Evolutionary conservation across 2,113 vertebrate species (phyloP).

Genomic region (Gymnocephalus cernua): DNA sequence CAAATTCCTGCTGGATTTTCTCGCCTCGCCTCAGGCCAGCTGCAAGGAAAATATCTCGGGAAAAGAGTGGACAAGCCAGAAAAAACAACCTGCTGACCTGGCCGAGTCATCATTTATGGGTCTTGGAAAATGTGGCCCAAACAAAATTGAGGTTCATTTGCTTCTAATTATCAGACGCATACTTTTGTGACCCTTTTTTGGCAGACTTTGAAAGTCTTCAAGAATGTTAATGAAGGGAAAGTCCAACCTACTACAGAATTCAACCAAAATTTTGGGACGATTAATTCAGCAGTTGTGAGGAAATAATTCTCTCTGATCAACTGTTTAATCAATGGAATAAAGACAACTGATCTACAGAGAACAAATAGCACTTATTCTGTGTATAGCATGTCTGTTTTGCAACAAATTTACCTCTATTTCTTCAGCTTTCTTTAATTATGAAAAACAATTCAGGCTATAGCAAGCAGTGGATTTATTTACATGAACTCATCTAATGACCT

Average conservation of each 20-base stretch:
- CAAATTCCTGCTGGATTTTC: slow-evolving; percentile 84
- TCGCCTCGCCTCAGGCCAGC: slow-evolving; percentile 80
- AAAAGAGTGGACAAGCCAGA: slow-evolving; percentile 77
- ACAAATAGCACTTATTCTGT: neutral
- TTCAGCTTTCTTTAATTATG: neutral
- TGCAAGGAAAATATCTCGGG: slow-evolving; percentile 79
- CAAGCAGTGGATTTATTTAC: neutral
- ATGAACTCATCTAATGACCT: neutral
- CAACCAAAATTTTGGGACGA: neutral
- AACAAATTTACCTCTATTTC: neutral
- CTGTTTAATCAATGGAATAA: neutral
- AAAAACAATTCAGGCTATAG: neutral
- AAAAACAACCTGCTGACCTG: slow-evolving; percentile 81
- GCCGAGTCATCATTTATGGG: slow-evolving; percentile 75
- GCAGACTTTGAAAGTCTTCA: neutral
- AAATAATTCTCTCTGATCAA: neutral
- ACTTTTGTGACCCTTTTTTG: slow-evolving; percentile 54
- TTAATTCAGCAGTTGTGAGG: slow-evolving; percentile 1
- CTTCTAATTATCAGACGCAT: slow-evolving; percentile 61
- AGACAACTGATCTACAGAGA: slow-evolving; percentile 3
- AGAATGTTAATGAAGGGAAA: slow-evolving; percentile 40
- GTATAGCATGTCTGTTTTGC: neutral
- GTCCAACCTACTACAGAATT: slow-evolving; percentile 1
- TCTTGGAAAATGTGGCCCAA: slow-evolving; percentile 74
- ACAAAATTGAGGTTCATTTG: slow-evolving; percentile 66